Conservation (phyloP, 2,113 vertebrate species). For the Dinomys branickii region DNA sequence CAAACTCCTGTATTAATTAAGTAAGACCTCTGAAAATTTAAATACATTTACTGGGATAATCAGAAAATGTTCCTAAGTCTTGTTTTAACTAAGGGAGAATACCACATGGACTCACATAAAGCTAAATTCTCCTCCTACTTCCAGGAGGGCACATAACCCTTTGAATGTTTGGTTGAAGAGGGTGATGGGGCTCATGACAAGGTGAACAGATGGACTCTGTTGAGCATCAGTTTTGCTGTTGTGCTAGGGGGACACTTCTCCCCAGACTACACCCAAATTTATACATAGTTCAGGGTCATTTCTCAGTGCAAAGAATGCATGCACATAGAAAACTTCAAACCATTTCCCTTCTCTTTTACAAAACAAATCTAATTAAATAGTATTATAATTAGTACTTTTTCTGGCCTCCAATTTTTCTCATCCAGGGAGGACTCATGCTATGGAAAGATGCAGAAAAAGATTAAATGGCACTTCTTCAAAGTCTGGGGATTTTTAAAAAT, state of each 20-base stretch:
- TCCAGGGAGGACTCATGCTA: not conserved
- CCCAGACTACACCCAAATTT: not conserved
- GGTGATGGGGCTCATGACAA: not conserved
- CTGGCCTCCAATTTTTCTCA: not conserved
- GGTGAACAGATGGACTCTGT: not conserved
- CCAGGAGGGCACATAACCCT: not conserved
- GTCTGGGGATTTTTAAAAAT: not conserved
- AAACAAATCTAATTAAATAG: not conserved
- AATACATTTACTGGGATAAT: not conserved
- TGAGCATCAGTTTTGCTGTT: not conserved
- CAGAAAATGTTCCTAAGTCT: not conserved
- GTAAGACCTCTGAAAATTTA: not conserved
- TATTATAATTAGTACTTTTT: not conserved
- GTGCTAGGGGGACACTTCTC: not conserved
- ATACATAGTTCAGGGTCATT: not conserved
- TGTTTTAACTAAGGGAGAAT: not conserved
- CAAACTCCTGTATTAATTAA: not conserved
- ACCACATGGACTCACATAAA: not conserved
- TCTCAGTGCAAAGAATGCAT: not conserved
- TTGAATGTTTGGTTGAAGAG: not conserved
- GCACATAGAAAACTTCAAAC: not conserved
- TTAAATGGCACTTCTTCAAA: not conserved
- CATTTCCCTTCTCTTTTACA: not conserved
- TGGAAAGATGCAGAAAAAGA: not conserved
- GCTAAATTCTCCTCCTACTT: not conserved